phyloP scores from a whole-genome alignment of 2,797 vertebrate genomes.

The Rhynchonycteris naso region DNA sequence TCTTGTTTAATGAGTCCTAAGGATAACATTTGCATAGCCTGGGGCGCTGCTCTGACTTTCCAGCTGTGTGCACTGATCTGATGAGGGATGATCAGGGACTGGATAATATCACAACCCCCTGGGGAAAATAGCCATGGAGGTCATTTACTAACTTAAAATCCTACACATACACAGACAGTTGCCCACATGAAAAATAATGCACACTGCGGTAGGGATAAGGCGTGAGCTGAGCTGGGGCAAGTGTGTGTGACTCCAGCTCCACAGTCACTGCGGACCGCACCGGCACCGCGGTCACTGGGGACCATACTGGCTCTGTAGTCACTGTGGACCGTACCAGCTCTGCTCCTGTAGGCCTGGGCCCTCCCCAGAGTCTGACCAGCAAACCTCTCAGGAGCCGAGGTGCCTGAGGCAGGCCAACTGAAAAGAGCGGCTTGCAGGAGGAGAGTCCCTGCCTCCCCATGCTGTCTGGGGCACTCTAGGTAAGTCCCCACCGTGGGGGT shows the following conservation, averaged over 20 bases:
- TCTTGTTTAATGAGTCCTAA: neutral
- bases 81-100: neutral
- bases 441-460: neutral
- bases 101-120: constrained; percentile 34
- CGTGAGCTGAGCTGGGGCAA: neutral
- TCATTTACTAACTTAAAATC: constrained; percentile 84
- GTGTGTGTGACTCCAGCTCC: neutral
- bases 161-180: constrained; percentile 72
- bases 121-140: constrained; percentile 46
- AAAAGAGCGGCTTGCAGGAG: neutral
- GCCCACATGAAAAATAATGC: constrained; percentile 43
- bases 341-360: neutral
- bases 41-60: constrained; percentile 13
- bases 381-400: neutral
- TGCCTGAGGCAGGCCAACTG: neutral
- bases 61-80: neutral
- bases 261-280: neutral
- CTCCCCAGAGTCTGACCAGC: neutral
- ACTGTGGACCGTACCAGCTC: neutral
- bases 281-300: too few relatives aligned
- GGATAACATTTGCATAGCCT: neutral
- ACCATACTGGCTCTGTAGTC: too few relatives aligned
- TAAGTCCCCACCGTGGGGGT: neutral
- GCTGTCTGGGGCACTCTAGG: neutral
- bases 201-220: constrained; percentile 44